Conservation (phyloP, 2,888 invertebrate species). For the Drosophila buzzatii region DNA sequence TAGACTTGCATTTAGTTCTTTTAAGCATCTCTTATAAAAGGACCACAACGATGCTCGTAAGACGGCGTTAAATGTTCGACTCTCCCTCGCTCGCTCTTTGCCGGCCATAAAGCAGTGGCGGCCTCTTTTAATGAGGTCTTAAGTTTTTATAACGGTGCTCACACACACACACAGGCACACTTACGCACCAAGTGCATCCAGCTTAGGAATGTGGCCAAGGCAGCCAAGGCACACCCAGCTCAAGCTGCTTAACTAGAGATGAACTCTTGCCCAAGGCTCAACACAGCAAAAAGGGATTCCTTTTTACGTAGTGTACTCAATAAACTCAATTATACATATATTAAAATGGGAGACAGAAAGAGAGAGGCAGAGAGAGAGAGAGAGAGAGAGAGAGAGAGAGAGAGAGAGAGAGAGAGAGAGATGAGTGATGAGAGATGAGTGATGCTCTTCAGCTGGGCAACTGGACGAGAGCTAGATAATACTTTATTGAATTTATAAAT, state of each 20-base stretch:
- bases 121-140: conserved; percentile 77
- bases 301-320: background rate
- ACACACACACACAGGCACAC: conserved; percentile 4
- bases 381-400: background rate
- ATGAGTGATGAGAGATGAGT: too few species aligned
- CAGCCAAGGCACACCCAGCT: conserved; percentile 46
- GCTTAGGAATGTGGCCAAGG: conserved; percentile 44
- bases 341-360: background rate
- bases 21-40: conserved; percentile 45
- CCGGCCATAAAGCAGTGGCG: conserved; percentile 72
- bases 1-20: conserved; percentile 42
- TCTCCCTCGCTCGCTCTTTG: conserved; percentile 47
- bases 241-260: conserved; percentile 32
- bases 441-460: background rate
- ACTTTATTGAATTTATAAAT: background rate
- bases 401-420: background rate
- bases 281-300: background rate
- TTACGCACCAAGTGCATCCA: conserved; percentile 10
- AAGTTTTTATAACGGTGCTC: conserved; percentile 73
- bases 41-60: conserved; percentile 44
- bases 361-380: background rate
- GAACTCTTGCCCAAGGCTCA: conserved; percentile 15
- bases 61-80: conserved; percentile 71
- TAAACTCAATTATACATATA: background rate
- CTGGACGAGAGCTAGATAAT: background rate